Base-by-base conservation (phyloP, 2,113 vertebrate species). In the Oriolus oriolus region DNA sequence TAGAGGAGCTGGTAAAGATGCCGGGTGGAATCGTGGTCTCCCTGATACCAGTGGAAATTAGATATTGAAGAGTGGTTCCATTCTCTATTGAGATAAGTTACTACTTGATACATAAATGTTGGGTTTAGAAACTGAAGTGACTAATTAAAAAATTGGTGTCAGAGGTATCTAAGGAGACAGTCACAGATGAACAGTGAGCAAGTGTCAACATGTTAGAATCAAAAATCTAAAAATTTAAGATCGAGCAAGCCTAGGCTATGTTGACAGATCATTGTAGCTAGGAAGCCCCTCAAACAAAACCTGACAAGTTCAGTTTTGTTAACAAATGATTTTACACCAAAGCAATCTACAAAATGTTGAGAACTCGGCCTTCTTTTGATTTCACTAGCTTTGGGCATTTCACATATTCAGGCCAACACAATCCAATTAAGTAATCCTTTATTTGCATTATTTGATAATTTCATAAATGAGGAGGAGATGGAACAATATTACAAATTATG, bases 151-250 rank as follows among this genome's bases (percentile, higher is more conserved):
- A 37, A 21, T 39, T 4, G 0, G 0, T 76, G 17, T 92, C 39
- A 77, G 53, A 71, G 22, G 8, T 70, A 19, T 73, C 53, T 65
- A 53, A 83, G 37, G 45, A 92, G 63, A 57, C 18, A 49, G 54
- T 64, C 37, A 45, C 27, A 86, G 24, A 26, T 44, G 37, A 92
- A 41, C 22, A 79, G n/a, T 26, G 41, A 64, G 45, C 13, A 74
- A 42, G 18, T 37, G 26, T 90, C 71, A 77, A 52, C 26, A 56
- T 73, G 2, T 60, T 80, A 79, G 45, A 88, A 50, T 64, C 6
- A 90, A 83, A 94, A 68, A 28, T 47, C 28, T 80, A 69, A 94
- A 49, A 35, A 73, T 74, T 95, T 92, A 50, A 86, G 59, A 61
- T 73, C 44, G 73, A 68, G 61, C 26, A 84, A 94, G 13, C n/a